Conservation (phyloP, 2,113 vertebrate species). For the Xyliphius kryptos region DNA sequence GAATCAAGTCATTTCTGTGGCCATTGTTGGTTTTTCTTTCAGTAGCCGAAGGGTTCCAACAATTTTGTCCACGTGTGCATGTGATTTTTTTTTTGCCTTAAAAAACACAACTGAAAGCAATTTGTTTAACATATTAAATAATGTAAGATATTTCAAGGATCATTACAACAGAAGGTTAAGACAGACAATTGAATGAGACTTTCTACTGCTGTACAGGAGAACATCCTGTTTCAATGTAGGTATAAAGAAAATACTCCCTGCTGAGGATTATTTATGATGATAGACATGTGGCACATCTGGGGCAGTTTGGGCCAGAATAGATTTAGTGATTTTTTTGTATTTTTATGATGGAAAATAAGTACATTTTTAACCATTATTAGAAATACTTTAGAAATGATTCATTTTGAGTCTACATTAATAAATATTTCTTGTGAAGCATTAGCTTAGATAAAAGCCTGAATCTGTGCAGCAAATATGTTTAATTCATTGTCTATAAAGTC, state of each 20-base stretch:
- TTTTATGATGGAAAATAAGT: neutral
- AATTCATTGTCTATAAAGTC: conserved; percentile 2
- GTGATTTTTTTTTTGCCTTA: too few species aligned
- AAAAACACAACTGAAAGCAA: too few species aligned
- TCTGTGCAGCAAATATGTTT: neutral
- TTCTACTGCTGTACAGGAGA: neutral
- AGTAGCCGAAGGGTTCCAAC: too few species aligned
- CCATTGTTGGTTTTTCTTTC: too few species aligned
- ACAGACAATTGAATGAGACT: conserved; percentile 18
- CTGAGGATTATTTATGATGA: neutral
- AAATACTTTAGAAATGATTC: neutral
- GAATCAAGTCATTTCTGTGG: too few species aligned
- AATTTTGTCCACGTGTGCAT: too few species aligned
- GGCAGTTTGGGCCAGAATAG: neutral
- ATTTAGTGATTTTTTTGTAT: neutral
- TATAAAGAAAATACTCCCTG: neutral
- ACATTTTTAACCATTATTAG: neutral
- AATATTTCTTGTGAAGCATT: too few species aligned
- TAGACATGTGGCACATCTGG: neutral
- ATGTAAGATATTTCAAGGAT: too few species aligned
- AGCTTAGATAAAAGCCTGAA: too few species aligned
- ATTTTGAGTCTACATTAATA: neutral
- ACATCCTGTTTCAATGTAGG: neutral
- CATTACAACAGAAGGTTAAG: too few species aligned
- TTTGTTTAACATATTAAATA: too few species aligned